Base-by-base conservation (phyloP, 2,888 invertebrate genomes). In the Rhodophaea formosa region DNA sequence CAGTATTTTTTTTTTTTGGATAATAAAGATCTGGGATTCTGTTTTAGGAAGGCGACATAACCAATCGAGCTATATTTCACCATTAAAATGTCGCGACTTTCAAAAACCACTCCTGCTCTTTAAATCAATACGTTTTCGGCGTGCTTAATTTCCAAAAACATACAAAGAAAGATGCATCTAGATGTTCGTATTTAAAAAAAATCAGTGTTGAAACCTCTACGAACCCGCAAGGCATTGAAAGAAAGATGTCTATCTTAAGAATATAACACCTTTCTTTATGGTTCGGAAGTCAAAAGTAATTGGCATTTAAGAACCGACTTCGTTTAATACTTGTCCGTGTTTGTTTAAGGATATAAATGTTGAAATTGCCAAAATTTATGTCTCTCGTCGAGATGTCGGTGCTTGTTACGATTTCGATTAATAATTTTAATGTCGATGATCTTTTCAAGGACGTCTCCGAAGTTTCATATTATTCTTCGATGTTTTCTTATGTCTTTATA, bases 221-320 rank as follows among this genome's bases (percentile, higher is more conserved):
- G n/a, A n/a, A n/a, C n/a, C n/a, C n/a, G n/a, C n/a, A n/a, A n/a
- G n/a, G n/a, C n/a, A n/a, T 5, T 23, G 23, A 5, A 2, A 23
- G 23, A 23, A 2, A 3, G 23, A 23, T 2, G 23, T 23, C 23
- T 23, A 23, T 3, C 23, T 23, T 23, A 23, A 3, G 23, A 23
- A 23, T 23, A 23, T 23, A 23, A 39, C 8, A n/a, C n/a, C 10
- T n/a, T 12, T n/a, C n/a, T 39, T 39, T 39, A 12, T n/a, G 39
- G 10, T 39, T 39, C 39, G 12, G n/a, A 39, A 6, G 10, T 12
- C n/a, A 12, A 39, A 39, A 39, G 39, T 39, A n/a, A 39, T 12
- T 12, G 1, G n/a, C 12, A 63, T 57, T 57, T 56, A 42, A 16
- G 7, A 44, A 44, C 16, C 8, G 57, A 57, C 59, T 49, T 53